Evolutionary conservation across 2,888 invertebrate species (phyloP).

Genomic region (Scrobipalpa costella): DNA sequence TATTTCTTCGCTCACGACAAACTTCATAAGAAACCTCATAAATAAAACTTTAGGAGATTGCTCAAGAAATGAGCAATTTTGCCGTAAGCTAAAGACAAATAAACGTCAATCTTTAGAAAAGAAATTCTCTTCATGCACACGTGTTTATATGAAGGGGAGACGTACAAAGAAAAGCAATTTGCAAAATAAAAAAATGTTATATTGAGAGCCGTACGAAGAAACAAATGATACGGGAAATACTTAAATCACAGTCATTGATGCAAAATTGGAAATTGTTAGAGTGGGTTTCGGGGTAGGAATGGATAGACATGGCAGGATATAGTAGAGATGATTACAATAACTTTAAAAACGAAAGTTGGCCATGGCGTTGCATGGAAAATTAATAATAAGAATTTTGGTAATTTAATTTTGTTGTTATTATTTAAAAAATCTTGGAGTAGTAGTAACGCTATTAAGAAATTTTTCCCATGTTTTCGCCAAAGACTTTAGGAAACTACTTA

Average conservation of each 20-base stretch:
- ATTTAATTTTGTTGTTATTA: too few relatives aligned
- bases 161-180: slow-evolving; percentile 78
- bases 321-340: background rate
- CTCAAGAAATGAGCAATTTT: slow-evolving; percentile 60
- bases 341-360: too few relatives aligned
- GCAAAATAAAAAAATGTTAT: slow-evolving; percentile 75
- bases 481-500: too few relatives aligned
- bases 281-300: background rate
- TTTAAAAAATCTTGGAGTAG: too few relatives aligned
- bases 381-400: too few relatives aligned
- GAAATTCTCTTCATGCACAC: slow-evolving; percentile 70
- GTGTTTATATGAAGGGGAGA: slow-evolving; percentile 66
- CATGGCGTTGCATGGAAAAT: too few relatives aligned
- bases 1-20: slow-evolving; percentile 6
- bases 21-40: slow-evolving; percentile 23
- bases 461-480: too few relatives aligned
- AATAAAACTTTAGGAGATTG: slow-evolving; percentile 35
- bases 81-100: slow-evolving; percentile 73
- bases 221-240: slow-evolving; percentile 79
- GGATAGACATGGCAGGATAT: background rate
- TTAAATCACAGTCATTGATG: slow-evolving; percentile 76
- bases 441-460: too few relatives aligned
- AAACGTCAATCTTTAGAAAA: slow-evolving; percentile 75
- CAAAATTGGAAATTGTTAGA: slow-evolving; percentile 52
- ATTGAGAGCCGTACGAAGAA: slow-evolving; percentile 61